Conservation (phyloP, 2,888 invertebrate genomes). For the Drosophila aldrichi region DNA sequence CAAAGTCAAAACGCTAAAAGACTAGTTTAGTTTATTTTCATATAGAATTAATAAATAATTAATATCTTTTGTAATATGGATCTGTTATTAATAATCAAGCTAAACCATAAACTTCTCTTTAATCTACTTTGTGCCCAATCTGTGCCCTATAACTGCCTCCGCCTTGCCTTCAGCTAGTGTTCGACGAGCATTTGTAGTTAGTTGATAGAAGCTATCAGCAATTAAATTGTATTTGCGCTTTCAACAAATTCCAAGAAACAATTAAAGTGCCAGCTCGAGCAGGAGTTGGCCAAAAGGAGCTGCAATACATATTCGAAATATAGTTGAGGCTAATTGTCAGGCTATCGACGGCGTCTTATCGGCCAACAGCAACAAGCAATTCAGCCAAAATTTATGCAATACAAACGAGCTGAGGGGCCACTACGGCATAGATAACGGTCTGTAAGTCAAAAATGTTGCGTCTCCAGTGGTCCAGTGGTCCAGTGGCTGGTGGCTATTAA, state of each 20-base stretch:
- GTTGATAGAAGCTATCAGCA: slow-evolving; percentile 47
- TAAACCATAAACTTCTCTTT: neutral
- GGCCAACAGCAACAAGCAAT: slow-evolving; percentile 60
- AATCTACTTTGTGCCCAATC: neutral
- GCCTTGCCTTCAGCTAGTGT: neutral
- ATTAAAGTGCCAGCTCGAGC: slow-evolving; percentile 52
- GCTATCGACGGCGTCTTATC: slow-evolving; percentile 75
- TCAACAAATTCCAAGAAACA: slow-evolving; percentile 73
- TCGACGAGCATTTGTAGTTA: slow-evolving; percentile 3
- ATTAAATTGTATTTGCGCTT: slow-evolving; percentile 68
- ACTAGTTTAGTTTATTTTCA: too few species aligned
- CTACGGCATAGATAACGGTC: slow-evolving; percentile 33
- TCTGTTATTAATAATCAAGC: neutral
- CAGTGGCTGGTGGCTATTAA: slow-evolving; percentile 62
- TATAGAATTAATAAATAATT: too few species aligned
- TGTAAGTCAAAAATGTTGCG: slow-evolving; percentile 73
- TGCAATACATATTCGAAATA: slow-evolving; percentile 52
- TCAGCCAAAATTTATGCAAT: slow-evolving; percentile 70
- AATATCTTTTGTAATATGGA: too few species aligned
- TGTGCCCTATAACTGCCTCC: neutral
- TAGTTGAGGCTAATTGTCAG: slow-evolving; percentile 76
- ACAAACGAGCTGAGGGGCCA: slow-evolving; percentile 44
- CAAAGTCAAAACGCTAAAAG: too few species aligned
- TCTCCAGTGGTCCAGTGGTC: slow-evolving; percentile 34
- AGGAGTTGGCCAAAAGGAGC: neutral